These are phyloP conservation scores for Epiblema foenella DNA, from an alignment of 2,888 invertebrate species.

Conservation along the genomic window DNA sequence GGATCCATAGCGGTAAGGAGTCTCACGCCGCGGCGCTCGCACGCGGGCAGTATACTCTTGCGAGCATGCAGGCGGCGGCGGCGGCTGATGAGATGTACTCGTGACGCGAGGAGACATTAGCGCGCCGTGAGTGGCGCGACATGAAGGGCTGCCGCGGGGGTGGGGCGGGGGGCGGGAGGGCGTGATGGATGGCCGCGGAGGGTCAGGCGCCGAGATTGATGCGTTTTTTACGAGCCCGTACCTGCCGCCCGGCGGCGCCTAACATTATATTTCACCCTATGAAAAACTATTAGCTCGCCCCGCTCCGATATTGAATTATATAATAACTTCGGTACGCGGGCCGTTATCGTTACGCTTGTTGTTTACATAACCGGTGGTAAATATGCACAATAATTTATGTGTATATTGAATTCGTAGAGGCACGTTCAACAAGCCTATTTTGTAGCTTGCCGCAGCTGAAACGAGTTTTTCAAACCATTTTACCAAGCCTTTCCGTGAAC, in stretches of 20 bases:
- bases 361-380: neutral
- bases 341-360: neutral
- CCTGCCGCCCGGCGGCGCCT: conserved; percentile 15
- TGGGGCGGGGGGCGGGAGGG: conserved; percentile 15
- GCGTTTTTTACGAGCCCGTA: conserved; percentile 58
- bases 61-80: conserved; percentile 1
- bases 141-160: conserved; percentile 46
- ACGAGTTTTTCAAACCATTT: too few species aligned
- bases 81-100: neutral
- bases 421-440: too few species aligned
- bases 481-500: too few species aligned
- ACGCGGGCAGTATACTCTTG: conserved; percentile 18
- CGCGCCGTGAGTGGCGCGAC: conserved; percentile 37
- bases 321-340: neutral
- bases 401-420: too few species aligned
- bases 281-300: conserved; percentile 28
- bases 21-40: neutral
- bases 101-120: conserved; percentile 24
- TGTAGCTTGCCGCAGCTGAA: too few species aligned
- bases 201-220: conserved; percentile 58
- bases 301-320: conserved; percentile 21
- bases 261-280: conserved; percentile 33
- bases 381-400: too few species aligned
- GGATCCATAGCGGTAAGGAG: conserved; percentile 18
- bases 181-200: conserved; percentile 39